phyloP scores from a whole-genome alignment of 2,113 vertebrate genomes.

The Protobothrops mucrosquamatus region DNA sequence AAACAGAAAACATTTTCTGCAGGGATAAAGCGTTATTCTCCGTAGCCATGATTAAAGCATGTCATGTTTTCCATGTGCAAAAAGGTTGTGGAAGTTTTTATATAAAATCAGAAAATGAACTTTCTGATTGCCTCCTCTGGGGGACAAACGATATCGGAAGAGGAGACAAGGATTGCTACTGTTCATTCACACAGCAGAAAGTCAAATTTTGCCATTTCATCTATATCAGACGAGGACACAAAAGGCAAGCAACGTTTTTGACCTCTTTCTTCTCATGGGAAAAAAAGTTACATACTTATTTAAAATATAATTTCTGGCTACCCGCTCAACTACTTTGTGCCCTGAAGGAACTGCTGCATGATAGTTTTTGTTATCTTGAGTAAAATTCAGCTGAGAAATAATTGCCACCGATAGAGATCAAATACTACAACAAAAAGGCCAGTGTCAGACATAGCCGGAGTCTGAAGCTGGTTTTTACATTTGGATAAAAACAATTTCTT shows the following conservation, averaged over 20 bases:
- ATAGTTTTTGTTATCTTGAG: neutral
- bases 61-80: neutral
- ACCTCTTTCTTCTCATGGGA: neutral
- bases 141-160: neutral
- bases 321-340: neutral
- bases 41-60: neutral
- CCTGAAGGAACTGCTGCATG: neutral
- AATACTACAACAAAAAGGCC: neutral
- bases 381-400: neutral
- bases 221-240: neutral
- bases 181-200: neutral
- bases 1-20: neutral
- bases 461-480: constrained; percentile 11
- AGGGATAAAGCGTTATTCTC: neutral
- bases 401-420: neutral
- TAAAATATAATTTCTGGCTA: neutral
- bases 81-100: neutral
- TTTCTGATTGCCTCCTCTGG: neutral
- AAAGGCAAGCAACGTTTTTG: neutral
- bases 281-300: neutral
- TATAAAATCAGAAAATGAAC: neutral
- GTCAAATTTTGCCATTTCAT: neutral
- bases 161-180: neutral
- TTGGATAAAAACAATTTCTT: neutral
- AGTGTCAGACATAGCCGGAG: neutral